Evolutionary conservation across 2,888 invertebrate species (phyloP).

Genomic region (Thyatira batis): DNA sequence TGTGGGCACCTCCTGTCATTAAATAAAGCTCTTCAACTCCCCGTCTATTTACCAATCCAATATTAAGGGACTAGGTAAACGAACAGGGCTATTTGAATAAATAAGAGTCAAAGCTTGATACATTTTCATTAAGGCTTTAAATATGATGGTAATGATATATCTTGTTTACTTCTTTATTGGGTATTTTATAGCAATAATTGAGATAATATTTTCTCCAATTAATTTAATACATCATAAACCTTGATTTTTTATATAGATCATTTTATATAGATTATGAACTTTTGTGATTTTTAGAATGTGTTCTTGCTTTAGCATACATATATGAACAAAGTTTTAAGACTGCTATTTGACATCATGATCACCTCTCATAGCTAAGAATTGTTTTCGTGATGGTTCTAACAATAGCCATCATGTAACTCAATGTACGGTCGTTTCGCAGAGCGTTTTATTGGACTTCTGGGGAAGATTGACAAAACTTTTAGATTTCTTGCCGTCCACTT

Average conservation of each 20-base stretch:
- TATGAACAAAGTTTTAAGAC: background rate
- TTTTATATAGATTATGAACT: too few relatives aligned
- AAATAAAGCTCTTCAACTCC: slow-evolving; percentile 14
- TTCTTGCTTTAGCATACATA: background rate
- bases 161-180: background rate
- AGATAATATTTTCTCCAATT: too few relatives aligned
- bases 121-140: background rate
- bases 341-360: slow-evolving; percentile 18
- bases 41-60: slow-evolving; percentile 20
- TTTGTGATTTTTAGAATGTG: too few relatives aligned
- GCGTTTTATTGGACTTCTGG: slow-evolving; percentile 40
- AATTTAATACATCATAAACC: too few relatives aligned
- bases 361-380: slow-evolving; percentile 21
- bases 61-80: slow-evolving; percentile 8
- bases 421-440: slow-evolving; percentile 29
- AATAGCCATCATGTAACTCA: slow-evolving; percentile 24
- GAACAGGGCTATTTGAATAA: slow-evolving; percentile 3
- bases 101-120: background rate
- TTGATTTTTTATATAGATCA: too few relatives aligned
- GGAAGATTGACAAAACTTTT: slow-evolving; percentile 35
- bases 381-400: slow-evolving; percentile 24
- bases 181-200: background rate
- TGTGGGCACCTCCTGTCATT: slow-evolving; percentile 19
- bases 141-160: background rate
- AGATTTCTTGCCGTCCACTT: slow-evolving; percentile 36